Base-by-base conservation (phyloP, 2,797 vertebrate genomes). In the Liparis tanakae region DNA sequence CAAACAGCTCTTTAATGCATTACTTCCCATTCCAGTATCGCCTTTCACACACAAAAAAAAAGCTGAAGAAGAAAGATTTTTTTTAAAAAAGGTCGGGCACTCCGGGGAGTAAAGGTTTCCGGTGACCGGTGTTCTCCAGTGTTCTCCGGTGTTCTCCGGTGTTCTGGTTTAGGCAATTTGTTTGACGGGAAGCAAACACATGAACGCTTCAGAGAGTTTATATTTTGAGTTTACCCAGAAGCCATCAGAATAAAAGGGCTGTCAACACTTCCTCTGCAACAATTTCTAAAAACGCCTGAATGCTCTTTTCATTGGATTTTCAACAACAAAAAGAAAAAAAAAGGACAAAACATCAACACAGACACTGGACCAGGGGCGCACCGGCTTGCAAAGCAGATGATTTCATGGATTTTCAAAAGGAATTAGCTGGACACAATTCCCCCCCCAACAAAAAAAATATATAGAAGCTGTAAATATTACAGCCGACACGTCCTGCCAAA, bases 341-440 rank as follows among this genome's bases (percentile, higher is more conserved):
- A 30, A 30, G 25, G 25, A 30, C 25, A 30, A 30, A 30, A 30
- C 25, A 57, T 74, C 60, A 77, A 78, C 59, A 64, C 36, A 67
- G 70, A 81, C 68, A 58, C 41, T 15, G 62, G 25, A 71, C 71
- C 60, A 78, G 36, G 46, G 48, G 72, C 70, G 80, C 63, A 51
- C 78, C 44, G 44, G 62, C 36, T 77, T 59, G 67, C 59, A 73
- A 55, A 83, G 50, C 78, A 64, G 53, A 85, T 76, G 64, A 80
- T 84, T 58, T 62, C 70, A 86, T 62, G 37, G 53, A 72, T 81
- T 87, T 85, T 70, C 36, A 39, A 64, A 72, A 14, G 61, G 60
- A 86, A 80, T 73, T 62, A 74, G 55, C 60, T 80, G 34, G 68
- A 78, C 53, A 56, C 2, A 9, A 1, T 15, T 83, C 74, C 2